Percentiles rank a stretch among this genome's conserved stretches.
Conservation (phyloP, 2,113 vertebrate genomes). For the Odobenus rosmarus region DNA sequence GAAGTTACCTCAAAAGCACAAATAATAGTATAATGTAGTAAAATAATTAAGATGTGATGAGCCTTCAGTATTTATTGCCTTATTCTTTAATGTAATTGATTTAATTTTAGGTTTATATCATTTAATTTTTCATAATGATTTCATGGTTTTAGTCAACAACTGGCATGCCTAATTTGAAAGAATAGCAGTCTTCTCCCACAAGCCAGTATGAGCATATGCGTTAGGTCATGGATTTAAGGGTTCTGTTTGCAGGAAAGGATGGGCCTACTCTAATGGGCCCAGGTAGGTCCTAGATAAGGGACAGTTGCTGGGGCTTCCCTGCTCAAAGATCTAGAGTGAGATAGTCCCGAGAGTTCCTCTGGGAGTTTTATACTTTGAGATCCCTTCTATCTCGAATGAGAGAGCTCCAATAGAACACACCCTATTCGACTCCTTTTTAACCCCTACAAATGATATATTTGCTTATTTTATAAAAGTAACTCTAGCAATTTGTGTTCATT, state of each 20-base stretch:
- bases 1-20: background rate
- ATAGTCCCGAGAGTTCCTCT: background rate
- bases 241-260: background rate
- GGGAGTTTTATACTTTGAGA: background rate
- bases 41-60: background rate
- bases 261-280: background rate
- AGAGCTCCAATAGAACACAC: background rate
- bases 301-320: background rate
- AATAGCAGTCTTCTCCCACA: background rate
- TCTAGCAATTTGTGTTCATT: background rate
- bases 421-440: background rate
- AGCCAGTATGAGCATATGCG: background rate
- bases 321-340: background rate
- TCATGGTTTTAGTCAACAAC: background rate
- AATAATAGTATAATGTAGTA: background rate
- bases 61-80: background rate
- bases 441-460: background rate
- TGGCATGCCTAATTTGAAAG: background rate
- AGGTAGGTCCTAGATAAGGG: background rate
- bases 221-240: background rate
- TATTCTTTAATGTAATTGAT: background rate
- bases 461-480: background rate
- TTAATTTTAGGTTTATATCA: constrained; percentile 15
- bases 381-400: background rate
- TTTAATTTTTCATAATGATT: background rate